Percentiles rank a stretch among this genome's conserved stretches.
Evolutionary conservation across 2,797 vertebrate species (phyloP).

Genomic region (Antrozous pallidus): DNA sequence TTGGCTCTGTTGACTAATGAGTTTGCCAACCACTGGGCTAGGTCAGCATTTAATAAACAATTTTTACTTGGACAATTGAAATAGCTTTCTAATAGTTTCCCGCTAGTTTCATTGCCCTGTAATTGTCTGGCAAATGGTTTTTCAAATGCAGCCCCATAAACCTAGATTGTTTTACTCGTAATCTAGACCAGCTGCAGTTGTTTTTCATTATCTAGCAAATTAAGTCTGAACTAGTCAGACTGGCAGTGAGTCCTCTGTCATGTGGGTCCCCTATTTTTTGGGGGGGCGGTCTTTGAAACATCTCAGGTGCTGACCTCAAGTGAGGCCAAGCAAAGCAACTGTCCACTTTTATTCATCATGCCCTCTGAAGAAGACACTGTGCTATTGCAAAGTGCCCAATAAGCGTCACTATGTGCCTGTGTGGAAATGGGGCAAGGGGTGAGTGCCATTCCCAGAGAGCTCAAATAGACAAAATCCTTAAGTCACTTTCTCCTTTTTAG

Average conservation of each 20-base stretch:
- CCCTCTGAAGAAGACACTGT: not conserved
- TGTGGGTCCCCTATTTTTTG: not conserved
- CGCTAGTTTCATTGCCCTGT: not conserved
- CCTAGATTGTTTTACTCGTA: not conserved
- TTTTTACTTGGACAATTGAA: not conserved
- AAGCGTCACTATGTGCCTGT: not conserved
- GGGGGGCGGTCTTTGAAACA: not conserved
- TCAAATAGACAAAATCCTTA: not conserved
- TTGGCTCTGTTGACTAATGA: too few relatives aligned
- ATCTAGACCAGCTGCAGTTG: not conserved
- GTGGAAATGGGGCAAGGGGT: too few relatives aligned
- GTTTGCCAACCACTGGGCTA: too few relatives aligned
- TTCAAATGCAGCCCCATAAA: not conserved
- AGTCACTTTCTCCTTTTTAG: not conserved
- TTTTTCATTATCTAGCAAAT: not conserved
- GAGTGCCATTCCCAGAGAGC: not conserved
- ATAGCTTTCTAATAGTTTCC: not conserved
- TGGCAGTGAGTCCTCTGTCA: not conserved
- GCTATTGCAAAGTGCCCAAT: not conserved
- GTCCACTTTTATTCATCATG: not conserved
- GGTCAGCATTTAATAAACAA: not conserved
- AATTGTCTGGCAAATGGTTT: not conserved
- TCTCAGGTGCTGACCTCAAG: not conserved
- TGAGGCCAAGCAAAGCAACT: not conserved
- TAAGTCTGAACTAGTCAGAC: not conserved